Percentiles rank a stretch among this genome's conserved stretches.
Evolutionary conservation across 92 coral and sea anemone genomes (phyloP).

Genomic region (Zoanthus solanderi): DNA sequence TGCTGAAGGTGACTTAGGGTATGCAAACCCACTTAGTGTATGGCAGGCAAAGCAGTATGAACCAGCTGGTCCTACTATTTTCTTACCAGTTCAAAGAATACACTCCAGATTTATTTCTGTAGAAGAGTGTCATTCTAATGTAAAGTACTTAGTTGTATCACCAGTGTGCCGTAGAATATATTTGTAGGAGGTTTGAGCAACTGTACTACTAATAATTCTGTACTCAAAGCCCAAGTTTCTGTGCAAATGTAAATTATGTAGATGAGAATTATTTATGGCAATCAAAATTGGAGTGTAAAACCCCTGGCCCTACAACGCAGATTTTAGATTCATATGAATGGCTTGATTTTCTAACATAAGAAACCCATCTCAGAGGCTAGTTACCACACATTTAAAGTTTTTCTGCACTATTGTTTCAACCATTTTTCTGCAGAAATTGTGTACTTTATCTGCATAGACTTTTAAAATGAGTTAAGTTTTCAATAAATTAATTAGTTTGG

Average conservation of each 20-base stretch:
- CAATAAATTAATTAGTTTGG: background rate
- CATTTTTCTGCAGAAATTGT: background rate
- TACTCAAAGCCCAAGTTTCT: background rate
- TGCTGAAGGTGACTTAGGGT: slow-evolving; percentile 12
- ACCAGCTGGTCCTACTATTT: slow-evolving; percentile 24
- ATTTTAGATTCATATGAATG: background rate
- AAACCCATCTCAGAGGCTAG: background rate
- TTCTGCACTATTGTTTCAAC: background rate
- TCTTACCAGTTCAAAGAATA: slow-evolving; percentile 16
- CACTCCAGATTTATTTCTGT: slow-evolving; percentile 30
- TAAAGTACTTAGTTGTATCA: slow-evolving; percentile 28
- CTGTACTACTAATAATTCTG: background rate
- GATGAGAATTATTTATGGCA: slow-evolving; percentile 4
- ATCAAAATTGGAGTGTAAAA: background rate
- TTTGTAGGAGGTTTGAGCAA: slow-evolving; percentile 7
- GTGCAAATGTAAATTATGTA: background rate
- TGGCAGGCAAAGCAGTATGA: slow-evolving; percentile 50
- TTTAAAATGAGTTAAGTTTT: background rate
- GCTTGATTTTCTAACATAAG: background rate
- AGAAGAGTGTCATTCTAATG: slow-evolving; percentile 12
- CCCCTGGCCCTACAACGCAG: background rate
- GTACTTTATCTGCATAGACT: background rate
- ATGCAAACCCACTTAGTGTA: slow-evolving; percentile 30
- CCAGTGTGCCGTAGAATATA: slow-evolving; percentile 31
- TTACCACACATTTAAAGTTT: background rate